Conservation (phyloP, 2,113 vertebrate species). For the Tauraco erythrolophus region DNA sequence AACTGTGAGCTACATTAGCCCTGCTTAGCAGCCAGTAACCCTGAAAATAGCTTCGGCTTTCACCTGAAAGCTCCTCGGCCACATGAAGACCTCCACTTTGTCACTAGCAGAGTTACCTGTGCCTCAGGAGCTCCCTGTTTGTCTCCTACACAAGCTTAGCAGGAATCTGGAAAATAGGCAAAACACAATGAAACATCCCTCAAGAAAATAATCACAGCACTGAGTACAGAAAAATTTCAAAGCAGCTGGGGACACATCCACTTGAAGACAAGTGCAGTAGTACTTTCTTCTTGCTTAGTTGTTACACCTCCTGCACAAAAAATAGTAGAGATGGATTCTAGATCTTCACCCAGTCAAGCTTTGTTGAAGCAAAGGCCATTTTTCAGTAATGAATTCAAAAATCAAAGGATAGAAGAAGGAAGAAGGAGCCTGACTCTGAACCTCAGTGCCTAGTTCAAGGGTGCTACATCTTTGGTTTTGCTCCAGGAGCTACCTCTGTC, state of each 20-base stretch:
- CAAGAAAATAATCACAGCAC: slow-evolving; percentile 16
- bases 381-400: not conserved
- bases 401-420: not conserved
- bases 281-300: not conserved
- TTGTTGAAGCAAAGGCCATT: not conserved
- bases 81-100: not conserved
- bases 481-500: not conserved
- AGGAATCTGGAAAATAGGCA: not conserved
- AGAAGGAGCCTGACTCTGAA: not conserved
- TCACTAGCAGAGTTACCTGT: not conserved
- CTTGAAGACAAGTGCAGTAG: not conserved
- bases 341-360: not conserved
- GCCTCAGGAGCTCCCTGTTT: not conserved
- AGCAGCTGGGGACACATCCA: not conserved
- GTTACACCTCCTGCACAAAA: not conserved
- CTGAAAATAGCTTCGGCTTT: not conserved
- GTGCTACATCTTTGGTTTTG: not conserved
- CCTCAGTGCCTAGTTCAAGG: not conserved
- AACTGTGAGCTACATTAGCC: not conserved
- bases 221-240: not conserved
- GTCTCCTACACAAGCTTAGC: not conserved
- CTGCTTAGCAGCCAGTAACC: not conserved
- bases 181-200: not conserved
- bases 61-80: not conserved
- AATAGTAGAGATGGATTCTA: not conserved